A percentile compares a stretch with the other conserved stretches of the same genome.
Evolutionary conservation across 2,888 invertebrate genomes (phyloP).

Genomic region (Trisateles emortualis): DNA sequence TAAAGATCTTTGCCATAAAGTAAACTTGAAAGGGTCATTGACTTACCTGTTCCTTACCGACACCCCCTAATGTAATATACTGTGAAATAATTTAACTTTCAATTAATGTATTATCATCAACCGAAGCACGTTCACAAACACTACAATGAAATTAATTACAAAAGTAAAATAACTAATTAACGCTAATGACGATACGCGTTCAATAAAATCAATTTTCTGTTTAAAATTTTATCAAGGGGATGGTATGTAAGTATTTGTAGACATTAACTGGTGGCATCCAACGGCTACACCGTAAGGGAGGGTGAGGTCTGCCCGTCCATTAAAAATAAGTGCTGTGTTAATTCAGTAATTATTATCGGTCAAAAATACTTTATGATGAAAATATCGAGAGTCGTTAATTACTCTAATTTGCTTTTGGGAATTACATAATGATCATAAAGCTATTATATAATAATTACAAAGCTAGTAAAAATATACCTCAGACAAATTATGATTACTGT

Average conservation of each 20-base stretch:
- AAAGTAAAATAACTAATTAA: slow-evolving; percentile 28
- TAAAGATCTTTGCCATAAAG: neutral
- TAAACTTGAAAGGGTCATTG: neutral
- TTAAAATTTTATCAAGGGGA: slow-evolving; percentile 1
- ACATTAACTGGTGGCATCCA: slow-evolving; percentile 12
- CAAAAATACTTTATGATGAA: slow-evolving; percentile 13
- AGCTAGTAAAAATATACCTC: too few species aligned
- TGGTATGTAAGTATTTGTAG: neutral
- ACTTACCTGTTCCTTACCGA: neutral
- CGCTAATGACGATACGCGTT: slow-evolving; percentile 11
- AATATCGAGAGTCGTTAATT: slow-evolving; percentile 13
- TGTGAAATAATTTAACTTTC: slow-evolving; percentile 18
- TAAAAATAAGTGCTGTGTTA: slow-evolving; percentile 37
- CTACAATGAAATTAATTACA: slow-evolving; percentile 22
- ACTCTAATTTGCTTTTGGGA: too few species aligned
- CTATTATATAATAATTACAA: too few species aligned
- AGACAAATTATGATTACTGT: too few species aligned
- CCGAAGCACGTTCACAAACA: slow-evolving; percentile 16
- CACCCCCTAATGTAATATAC: neutral
- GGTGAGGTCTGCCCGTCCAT: slow-evolving; percentile 21
- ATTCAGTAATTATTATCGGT: slow-evolving; percentile 22
- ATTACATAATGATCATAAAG: too few species aligned
- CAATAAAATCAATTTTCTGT: slow-evolving; percentile 4
- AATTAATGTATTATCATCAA: slow-evolving; percentile 24
- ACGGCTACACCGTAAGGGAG: slow-evolving; percentile 5